A percentile compares a stretch with the other conserved stretches of the same genome.
phyloP scores from a whole-genome alignment of 2,797 vertebrate species.

The Telmatherina bonti region DNA sequence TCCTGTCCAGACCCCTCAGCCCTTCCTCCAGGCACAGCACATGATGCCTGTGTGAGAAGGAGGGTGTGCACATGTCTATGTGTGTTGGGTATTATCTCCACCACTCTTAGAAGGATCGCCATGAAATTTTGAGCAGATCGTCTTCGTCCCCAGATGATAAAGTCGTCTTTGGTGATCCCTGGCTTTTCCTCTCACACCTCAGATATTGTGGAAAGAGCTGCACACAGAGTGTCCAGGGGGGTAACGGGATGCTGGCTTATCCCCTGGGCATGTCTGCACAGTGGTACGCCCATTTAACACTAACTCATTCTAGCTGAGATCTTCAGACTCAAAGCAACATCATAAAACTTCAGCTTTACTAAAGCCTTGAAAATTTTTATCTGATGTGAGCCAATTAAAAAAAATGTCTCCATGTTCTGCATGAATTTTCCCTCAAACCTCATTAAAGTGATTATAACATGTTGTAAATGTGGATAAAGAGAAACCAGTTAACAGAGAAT shows the following conservation, averaged over 20 bases:
- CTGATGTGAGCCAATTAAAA: no score
- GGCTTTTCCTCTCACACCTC: not conserved
- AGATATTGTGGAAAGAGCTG: accelerated
- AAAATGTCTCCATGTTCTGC: no score
- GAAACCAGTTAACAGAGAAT: no score
- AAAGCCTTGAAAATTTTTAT: no score
- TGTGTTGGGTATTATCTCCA: not conserved
- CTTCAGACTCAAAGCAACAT: no score
- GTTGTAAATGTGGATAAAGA: no score
- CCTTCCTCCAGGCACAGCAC: conserved; percentile 47
- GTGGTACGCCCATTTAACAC: not conserved
- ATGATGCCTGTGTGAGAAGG: no score
- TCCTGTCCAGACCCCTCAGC: not conserved
- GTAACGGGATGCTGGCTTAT: not conserved
- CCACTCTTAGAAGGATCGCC: not conserved
- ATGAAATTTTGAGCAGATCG: conserved; percentile 4
- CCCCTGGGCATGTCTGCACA: not conserved
- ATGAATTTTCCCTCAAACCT: no score
- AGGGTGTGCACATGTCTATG: not conserved
- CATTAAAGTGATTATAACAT: no score
- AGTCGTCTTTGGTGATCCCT: not conserved
- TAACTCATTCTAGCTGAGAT: no score
- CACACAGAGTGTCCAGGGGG: accelerated
- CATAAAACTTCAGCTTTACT: no score
- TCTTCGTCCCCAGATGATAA: not conserved